phyloP scores from a whole-genome alignment of 2,888 invertebrate species.

The Ommatoiulus sabulosus region DNA sequence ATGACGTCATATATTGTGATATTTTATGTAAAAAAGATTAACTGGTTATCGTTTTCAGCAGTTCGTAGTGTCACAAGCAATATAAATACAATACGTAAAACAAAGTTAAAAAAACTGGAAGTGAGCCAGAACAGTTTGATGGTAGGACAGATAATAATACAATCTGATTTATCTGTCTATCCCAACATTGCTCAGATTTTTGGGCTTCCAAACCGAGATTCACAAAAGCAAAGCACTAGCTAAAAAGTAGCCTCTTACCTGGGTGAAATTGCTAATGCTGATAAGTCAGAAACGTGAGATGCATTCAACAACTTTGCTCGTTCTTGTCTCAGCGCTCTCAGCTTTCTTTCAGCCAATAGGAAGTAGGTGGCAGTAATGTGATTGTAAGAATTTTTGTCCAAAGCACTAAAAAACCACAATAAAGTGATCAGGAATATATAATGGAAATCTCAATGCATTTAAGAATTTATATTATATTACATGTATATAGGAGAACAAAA shows the following conservation, averaged over 20 bases:
- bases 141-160: background rate
- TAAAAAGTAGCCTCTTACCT: slow-evolving; percentile 63
- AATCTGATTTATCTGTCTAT: background rate
- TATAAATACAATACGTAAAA: too few species aligned
- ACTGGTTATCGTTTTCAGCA: too few species aligned
- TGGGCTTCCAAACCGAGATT: background rate
- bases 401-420: slow-evolving; percentile 74
- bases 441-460: too few species aligned
- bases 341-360: slow-evolving; percentile 91
- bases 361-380: slow-evolving; percentile 99
- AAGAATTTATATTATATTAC: too few species aligned
- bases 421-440: slow-evolving; percentile 50
- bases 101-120: background rate
- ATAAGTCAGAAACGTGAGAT: slow-evolving; percentile 68
- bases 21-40: too few species aligned
- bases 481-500: background rate
- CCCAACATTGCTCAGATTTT: background rate
- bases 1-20: too few species aligned
- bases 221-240: background rate
- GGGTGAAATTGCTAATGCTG: slow-evolving; percentile 68
- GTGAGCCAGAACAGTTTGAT: background rate
- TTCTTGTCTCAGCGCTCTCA: slow-evolving; percentile 82
- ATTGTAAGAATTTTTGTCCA: slow-evolving; percentile 97
- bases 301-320: slow-evolving; percentile 65
- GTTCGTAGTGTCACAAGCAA: too few species aligned